Conservation (phyloP, 2,797 vertebrate species). For the Megalops cyprinoides region DNA sequence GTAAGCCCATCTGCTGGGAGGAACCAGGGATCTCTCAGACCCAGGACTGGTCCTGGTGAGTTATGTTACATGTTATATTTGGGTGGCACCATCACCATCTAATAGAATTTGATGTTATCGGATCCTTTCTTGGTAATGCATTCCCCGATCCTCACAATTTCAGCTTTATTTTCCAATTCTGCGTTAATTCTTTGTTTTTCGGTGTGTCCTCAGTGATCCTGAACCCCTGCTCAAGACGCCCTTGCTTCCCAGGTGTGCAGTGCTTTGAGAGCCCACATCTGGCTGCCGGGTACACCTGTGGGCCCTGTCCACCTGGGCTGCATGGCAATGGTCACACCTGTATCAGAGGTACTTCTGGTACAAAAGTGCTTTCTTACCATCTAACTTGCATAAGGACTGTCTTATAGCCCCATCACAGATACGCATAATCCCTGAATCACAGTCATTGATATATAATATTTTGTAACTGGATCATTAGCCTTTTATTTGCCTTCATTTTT, state of each 20-base stretch:
- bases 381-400: not conserved
- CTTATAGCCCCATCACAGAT: not conserved
- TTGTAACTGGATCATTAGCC: not conserved
- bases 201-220: constrained; percentile 29
- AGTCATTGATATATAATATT: no score
- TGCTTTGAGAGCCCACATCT: constrained; percentile 73
- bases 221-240: constrained; percentile 58
- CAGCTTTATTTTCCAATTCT: not conserved
- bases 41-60: constrained; percentile 35
- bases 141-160: not conserved
- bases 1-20: not conserved
- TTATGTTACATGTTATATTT: not conserved
- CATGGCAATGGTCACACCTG: constrained; percentile 71
- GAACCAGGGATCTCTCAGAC: constrained; percentile 32
- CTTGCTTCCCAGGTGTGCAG: constrained; percentile 72
- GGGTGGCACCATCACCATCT: not conserved
- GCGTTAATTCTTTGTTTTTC: not conserved
- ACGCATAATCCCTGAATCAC: constrained; percentile 1
- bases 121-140: no score
- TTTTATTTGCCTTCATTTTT: constrained; percentile 39
- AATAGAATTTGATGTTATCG: not conserved
- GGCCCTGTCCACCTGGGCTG: constrained; percentile 72
- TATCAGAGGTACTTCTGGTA: constrained; percentile 55
- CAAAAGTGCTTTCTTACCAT: not conserved
- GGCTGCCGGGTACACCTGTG: constrained; percentile 70